These are phyloP conservation scores for Blennius ocellaris DNA, from an alignment of 2,113 vertebrate species.

Conservation along the genomic window DNA sequence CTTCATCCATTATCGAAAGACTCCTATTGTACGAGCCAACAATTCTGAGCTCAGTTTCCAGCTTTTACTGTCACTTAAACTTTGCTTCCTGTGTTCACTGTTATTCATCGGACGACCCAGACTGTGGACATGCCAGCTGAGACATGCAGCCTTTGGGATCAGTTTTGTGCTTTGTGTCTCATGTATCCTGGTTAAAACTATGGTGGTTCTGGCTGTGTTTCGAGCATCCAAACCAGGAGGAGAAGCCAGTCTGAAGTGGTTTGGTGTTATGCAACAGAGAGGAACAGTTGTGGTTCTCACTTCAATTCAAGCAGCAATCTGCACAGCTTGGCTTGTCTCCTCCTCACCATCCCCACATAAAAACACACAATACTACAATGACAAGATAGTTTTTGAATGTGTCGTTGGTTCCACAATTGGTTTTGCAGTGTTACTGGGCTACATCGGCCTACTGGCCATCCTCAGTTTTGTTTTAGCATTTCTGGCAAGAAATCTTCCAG, in stretches of 20 bases:
- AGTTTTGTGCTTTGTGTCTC: constrained; percentile 76
- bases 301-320: constrained; percentile 69
- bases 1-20: constrained; percentile 54
- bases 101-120: constrained; percentile 72
- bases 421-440: constrained; percentile 69
- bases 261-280: constrained; percentile 71
- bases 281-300: constrained; percentile 71
- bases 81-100: constrained; percentile 79
- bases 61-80: constrained; percentile 71
- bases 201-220: constrained; percentile 78
- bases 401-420: constrained; percentile 70
- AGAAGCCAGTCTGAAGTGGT: constrained; percentile 63
- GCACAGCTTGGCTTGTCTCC: constrained; percentile 69
- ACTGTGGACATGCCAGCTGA: constrained; percentile 71
- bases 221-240: constrained; percentile 73
- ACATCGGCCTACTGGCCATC: constrained; percentile 74
- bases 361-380: constrained; percentile 55
- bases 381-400: constrained; percentile 73
- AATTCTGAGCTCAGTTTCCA: constrained; percentile 80
- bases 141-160: constrained; percentile 73
- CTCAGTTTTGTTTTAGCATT: constrained; percentile 77
- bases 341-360: constrained; percentile 61
- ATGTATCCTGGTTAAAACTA: constrained; percentile 75
- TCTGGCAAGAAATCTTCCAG: constrained; percentile 75
- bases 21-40: constrained; percentile 75